Evolutionary conservation across 2,113 vertebrate genomes (phyloP), one percentile per base, ranked within the genome.

Genomic region (Cheilinus undulatus): DNA sequence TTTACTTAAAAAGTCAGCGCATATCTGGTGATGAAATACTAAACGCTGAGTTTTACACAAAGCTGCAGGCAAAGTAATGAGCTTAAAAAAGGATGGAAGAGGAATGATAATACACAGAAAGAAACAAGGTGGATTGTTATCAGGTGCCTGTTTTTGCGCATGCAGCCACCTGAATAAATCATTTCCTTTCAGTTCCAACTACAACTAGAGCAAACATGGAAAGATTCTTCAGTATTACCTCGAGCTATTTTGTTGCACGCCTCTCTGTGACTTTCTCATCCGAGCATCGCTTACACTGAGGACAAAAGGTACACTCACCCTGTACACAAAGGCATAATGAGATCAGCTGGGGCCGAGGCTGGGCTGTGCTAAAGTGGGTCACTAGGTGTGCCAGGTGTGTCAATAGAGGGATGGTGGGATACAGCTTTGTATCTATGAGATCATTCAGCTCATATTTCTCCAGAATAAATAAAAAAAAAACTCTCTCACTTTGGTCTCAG

Each of bases 361-460:
- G 78, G 57, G 71, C 30, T 5, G 40, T 10, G 64, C 61, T 57
- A 70, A 88, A 89, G 56, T 86, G 74, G 75, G 83, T 84, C 86
- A 84, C 61, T 61, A 71, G 60, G 49, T 78, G 58, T 45, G 76
- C 63, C 84, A 84, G 80, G 83, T 84, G 72, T 78, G 72, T 87
- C 68, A 69, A 64, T 23, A 9, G 49, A 50, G 38, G 69, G 43
- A 53, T 32, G 43, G 40, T 27, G 42, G 30, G 6, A 65, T 15
- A 53, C n/a, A 32, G 46, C 46, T 49, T 49, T 24, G 23, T 49
- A 10, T 14, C 23, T 14, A 13, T 26, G 12, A 13, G 2, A 49
- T 4, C 14, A 4, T 14, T 14, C 12, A 36, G 14, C 36, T 59
- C 36, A 19, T 11, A 36, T 57, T 36, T 13, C 9, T 50, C 32